phyloP scores from a whole-genome alignment of 2,113 vertebrate species.

The Cryptomyrus ogoouensis region DNA sequence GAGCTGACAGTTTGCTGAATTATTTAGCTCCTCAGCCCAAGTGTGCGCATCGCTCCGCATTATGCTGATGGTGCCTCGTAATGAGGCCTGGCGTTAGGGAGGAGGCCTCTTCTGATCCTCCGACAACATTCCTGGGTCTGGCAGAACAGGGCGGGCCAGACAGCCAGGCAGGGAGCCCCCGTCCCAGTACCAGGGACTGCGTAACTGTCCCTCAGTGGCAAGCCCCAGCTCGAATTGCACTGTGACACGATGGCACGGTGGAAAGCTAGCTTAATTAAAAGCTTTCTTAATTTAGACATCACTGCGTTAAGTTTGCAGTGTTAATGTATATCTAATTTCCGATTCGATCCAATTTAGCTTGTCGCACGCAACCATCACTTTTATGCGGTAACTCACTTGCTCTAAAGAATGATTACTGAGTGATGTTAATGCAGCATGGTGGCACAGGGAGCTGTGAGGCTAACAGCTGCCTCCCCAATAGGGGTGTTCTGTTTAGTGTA shows the following conservation, averaged over 20 bases:
- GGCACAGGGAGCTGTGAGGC: not conserved
- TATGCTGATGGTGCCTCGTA: slow-evolving; percentile 57
- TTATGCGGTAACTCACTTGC: not conserved
- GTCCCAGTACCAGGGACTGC: not conserved
- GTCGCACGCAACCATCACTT: not conserved
- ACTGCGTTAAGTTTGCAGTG: not conserved
- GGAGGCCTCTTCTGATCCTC: slow-evolving; percentile 31
- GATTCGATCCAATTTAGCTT: not conserved
- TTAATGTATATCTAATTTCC: not conserved
- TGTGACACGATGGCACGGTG: not conserved
- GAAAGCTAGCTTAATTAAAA: not conserved
- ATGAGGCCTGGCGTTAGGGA: slow-evolving; percentile 52
- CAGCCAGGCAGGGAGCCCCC: not conserved
- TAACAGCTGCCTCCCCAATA: not conserved
- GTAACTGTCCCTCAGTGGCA: not conserved
- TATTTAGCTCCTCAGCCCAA: slow-evolving; percentile 54
- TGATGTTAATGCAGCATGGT: not conserved
- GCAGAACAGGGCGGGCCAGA: slow-evolving; percentile 33
- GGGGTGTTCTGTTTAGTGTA: not conserved
- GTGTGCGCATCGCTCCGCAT: slow-evolving; percentile 50
- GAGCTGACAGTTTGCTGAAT: slow-evolving; percentile 63
- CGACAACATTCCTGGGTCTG: slow-evolving; percentile 36
- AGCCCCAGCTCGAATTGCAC: not conserved
- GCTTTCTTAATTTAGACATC: not conserved
- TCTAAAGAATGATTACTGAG: not conserved